Conservation (phyloP, 2,113 vertebrate species). For the Pogonocichla stellata region DNA sequence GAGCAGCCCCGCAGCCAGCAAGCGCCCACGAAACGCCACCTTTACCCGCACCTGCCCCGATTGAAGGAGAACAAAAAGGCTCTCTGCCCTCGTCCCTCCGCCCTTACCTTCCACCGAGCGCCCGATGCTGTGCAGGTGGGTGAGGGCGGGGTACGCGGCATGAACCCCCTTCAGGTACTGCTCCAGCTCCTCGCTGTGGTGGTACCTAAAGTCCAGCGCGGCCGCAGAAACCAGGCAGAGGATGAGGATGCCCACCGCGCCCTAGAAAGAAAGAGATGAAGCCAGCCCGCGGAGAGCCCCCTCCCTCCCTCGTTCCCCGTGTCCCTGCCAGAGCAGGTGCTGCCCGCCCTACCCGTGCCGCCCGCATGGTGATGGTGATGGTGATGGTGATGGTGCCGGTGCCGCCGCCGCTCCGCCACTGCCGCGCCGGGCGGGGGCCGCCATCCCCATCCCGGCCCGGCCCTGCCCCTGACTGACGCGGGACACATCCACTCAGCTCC, state of each 20-base stretch:
- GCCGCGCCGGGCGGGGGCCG: neutral
- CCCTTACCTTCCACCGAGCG: conserved; percentile 81
- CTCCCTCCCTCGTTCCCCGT: too few species aligned
- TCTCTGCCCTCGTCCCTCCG: rapidly evolving
- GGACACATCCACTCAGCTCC: neutral
- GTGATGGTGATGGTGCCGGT: too few species aligned
- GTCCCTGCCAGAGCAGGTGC: neutral
- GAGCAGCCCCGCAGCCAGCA: neutral
- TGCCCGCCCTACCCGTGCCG: neutral
- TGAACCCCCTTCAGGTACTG: conserved; percentile 71
- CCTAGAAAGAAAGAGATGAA: neutral
- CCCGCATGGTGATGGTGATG: neutral
- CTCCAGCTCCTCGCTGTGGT: conserved; percentile 73
- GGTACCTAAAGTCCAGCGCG: conserved; percentile 80
- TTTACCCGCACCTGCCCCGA: rapidly evolving
- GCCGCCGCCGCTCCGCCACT: neutral
- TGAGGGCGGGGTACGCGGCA: conserved; percentile 65
- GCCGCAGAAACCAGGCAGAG: conserved; percentile 44
- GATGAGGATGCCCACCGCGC: conserved; percentile 41
- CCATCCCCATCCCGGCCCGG: neutral
- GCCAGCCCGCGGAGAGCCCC: neutral
- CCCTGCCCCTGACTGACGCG: neutral
- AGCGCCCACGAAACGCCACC: neutral
- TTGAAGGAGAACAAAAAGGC: rapidly evolving
- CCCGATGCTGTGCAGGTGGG: conserved; percentile 82